Base-by-base conservation (phyloP, 2,797 vertebrate genomes). In the Lophius americanus region DNA sequence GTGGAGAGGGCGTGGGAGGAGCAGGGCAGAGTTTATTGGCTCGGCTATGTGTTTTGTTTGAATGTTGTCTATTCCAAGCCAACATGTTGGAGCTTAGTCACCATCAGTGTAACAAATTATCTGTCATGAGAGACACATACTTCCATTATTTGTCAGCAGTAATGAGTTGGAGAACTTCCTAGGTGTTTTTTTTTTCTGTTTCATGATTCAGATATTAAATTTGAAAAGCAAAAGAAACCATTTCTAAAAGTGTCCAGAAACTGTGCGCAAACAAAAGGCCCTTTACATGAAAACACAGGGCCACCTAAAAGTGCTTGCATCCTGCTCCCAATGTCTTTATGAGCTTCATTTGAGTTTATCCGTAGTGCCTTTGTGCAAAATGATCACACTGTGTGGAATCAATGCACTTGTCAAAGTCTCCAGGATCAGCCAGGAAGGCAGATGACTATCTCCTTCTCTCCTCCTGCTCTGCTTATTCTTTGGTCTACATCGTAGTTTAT, bases 381-480 rank as follows among this genome's bases (percentile, higher is more conserved):
- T 51, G 10, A 39, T 70, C 56, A 42, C 59, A 36, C 43, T 9
- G 0, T 47, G 6, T 0, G 10, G 46, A 32, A 59, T 60, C 37
- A 41, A 50, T 49, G 7, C 1, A 4, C 33, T 38, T 14, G 32
- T 36, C 3, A 37, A 46, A 57, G 10, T 44, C 36, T 13, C 10
- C 11, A 8, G 4, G 43, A 66, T 98, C 88, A 98, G 76, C 97
- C 93, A 1, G 0, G 68, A 14, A 0, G 68, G 72, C 3, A 78
- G 85, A 0, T 64, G 54, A 7, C 65, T 0, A 73, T 76, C 12
- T 73, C 69, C 41, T 60, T 75, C 14, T 51, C 44, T 43, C 35
- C 12, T 32, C 85, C 81, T 23, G 68, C 47, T 71, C 46, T 71
- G 58, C 66, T 85, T 12, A 12, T 44, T 36, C 1, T 58, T 3